phyloP scores from a whole-genome alignment of 2,797 vertebrate species.

The Hemitrygon akajei region DNA sequence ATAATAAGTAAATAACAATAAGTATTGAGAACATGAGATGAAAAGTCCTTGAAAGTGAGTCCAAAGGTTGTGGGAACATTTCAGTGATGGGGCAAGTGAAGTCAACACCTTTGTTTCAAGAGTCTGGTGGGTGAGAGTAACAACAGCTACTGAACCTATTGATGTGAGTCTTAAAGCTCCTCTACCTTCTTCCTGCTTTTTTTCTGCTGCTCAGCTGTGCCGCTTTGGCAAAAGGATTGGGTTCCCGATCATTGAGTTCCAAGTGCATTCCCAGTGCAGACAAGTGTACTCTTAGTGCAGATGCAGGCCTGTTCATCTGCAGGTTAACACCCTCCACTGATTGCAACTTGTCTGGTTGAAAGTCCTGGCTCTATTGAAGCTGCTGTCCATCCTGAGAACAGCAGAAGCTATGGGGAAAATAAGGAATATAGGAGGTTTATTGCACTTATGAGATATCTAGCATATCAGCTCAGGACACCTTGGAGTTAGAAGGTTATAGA shows the following conservation, averaged over 20 bases:
- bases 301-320: background rate
- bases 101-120: too few species aligned
- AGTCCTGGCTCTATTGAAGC: background rate
- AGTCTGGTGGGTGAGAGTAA: too few species aligned
- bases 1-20: too few species aligned
- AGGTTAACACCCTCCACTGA: background rate
- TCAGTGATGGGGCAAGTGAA: too few species aligned
- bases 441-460: background rate
- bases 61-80: too few species aligned
- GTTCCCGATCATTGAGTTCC: background rate
- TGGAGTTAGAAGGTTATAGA: background rate
- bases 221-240: too few species aligned
- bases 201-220: background rate
- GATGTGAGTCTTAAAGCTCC: too few species aligned
- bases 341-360: background rate
- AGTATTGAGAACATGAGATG: too few species aligned
- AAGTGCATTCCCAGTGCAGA: background rate
- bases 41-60: too few species aligned
- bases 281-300: background rate
- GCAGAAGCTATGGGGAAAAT: background rate
- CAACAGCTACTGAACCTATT: too few species aligned
- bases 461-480: background rate
- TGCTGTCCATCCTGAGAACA: background rate
- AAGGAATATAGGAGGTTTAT: background rate
- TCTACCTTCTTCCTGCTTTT: too few species aligned